These are phyloP conservation scores for Nothocercus nigrocapillus DNA, from an alignment of 2,113 vertebrate species.

Conservation along the genomic window DNA sequence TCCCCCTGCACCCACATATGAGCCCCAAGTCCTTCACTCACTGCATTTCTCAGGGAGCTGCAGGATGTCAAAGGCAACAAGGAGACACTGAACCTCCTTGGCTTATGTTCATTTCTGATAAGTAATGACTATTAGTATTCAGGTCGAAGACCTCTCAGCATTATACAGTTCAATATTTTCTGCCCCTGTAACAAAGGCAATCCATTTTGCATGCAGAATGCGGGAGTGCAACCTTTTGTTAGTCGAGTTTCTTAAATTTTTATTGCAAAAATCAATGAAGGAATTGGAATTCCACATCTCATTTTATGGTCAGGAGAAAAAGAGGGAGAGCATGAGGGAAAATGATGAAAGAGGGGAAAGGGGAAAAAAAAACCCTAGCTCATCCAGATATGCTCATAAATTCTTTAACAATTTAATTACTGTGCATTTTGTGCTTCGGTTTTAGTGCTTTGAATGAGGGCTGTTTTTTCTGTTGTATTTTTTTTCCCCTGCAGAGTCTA, in stretches of 20 bases:
- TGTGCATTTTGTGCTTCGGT: slow-evolving; percentile 25
- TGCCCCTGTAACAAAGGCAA: slow-evolving; percentile 61
- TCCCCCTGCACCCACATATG: background rate
- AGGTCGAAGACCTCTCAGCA: slow-evolving; percentile 37
- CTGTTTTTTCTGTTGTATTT: background rate
- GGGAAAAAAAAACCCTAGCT: background rate
- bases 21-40: background rate
- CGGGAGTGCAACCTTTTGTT: slow-evolving; percentile 53
- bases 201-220: slow-evolving; percentile 57
- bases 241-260: slow-evolving; percentile 68
- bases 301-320: slow-evolving; percentile 43
- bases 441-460: slow-evolving; percentile 34
- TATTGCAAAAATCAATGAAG: slow-evolving; percentile 69
- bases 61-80: background rate
- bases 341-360: background rate
- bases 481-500: background rate
- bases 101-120: slow-evolving; percentile 35
- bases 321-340: background rate
- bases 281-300: slow-evolving; percentile 63
- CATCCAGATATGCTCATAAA: slow-evolving; percentile 37
- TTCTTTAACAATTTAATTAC: slow-evolving; percentile 69
- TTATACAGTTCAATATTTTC: slow-evolving; percentile 62
- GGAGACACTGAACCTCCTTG: slow-evolving; percentile 32
- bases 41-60: background rate
- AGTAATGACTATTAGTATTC: slow-evolving; percentile 67